Evolutionary conservation across 2,113 vertebrate species (phyloP), one percentile per base, ranked within the genome.

Genomic region (Protobothrops flavoviridis): DNA sequence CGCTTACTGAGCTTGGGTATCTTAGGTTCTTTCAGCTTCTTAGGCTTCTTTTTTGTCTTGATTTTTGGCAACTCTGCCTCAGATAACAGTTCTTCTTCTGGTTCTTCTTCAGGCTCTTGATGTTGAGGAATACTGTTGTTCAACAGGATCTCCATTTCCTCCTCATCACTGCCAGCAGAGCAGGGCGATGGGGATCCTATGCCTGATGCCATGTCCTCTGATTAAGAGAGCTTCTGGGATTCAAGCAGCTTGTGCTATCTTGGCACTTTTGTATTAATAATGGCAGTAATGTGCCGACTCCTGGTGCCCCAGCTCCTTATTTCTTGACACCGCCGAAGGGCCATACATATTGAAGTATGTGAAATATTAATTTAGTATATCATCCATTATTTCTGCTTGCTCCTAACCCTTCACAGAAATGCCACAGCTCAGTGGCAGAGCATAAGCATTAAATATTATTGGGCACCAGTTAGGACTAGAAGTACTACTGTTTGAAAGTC

Each of bases 11-110:
- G 94, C 96, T 99, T 99, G 96, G 98, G 98, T 91, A 98, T 98
- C 96, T 99, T 98, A 95, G 98, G 99, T 95, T 99, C 99, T 85
- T 98, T 98, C 95, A 98, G 98, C 96, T 99, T 99, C 97, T 99
- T 99, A 56, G 99, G 98, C 93, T 99, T 99, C 96, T 99, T 99
- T 96, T 99, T 99, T 97, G 99, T 99, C 96, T 99, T 99, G 64
- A 99, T 98, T 97, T 99, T 99, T 92, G 99, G 99, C 23, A 98
- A 97, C 61, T 99, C 99, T 81, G 98, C 96, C 95, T 99, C 99
- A 29, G 98, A 99, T 91, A 98, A 97, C 93, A 97, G 94, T 87
- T 98, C 98, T 95, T 99, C 99, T 93, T 99, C 98, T 64, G 97
- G 97, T 95, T 99, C 98, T 39, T 99, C 98, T 89, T 99, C 97